Evolutionary conservation across 2,888 invertebrate genomes (phyloP).

Genomic region (Meghimatium bilineatum): DNA sequence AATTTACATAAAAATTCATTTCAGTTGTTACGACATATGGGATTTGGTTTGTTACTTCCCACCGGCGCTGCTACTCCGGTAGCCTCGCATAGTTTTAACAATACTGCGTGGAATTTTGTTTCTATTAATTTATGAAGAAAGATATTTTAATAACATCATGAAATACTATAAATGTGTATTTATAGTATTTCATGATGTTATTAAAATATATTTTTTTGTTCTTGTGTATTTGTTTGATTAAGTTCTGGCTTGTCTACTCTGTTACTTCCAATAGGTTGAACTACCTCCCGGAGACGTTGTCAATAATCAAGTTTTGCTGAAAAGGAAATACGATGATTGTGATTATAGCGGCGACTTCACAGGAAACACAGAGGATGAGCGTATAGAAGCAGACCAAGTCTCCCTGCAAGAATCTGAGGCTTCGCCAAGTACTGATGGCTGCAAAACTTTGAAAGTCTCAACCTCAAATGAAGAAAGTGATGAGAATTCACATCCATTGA

Average conservation of each 20-base stretch:
- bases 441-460: neutral
- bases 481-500: neutral
- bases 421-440: neutral
- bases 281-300: neutral
- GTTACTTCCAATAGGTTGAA: neutral
- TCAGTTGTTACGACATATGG: too few species aligned
- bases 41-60: too few species aligned
- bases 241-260: neutral
- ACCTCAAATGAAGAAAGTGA: neutral
- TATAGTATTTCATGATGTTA: too few species aligned
- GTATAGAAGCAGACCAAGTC: conserved; percentile 58
- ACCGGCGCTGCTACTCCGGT: too few species aligned
- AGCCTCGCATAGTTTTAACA: too few species aligned
- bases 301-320: neutral
- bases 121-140: too few species aligned
- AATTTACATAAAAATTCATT: too few species aligned
- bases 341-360: conserved; percentile 4
- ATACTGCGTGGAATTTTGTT: too few species aligned
- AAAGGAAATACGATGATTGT: neutral
- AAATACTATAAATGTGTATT: too few species aligned
- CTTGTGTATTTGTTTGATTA: neutral
- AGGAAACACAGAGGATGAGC: conserved; percentile 53
- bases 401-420: neutral
- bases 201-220: too few species aligned
- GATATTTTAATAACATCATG: too few species aligned